Conservation (phyloP, 1,140 invertebrate species). For the Drosophila eugracilis region DNA sequence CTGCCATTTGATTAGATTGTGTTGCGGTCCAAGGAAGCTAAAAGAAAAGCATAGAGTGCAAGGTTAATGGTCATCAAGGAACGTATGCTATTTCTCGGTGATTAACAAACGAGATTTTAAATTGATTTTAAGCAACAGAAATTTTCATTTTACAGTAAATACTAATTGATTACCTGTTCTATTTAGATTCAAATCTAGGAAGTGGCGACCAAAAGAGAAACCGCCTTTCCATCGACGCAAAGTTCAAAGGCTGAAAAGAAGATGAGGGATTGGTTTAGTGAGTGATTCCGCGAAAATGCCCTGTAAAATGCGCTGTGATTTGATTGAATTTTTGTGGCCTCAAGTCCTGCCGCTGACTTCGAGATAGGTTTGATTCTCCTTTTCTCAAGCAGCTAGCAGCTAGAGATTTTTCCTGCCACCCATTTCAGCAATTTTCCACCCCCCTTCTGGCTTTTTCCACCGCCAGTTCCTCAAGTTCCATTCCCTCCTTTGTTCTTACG, state of each 20-base stretch:
- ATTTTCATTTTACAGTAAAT: too few species aligned
- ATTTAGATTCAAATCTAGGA: background rate
- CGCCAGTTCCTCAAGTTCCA: background rate
- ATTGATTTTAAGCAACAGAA: too few species aligned
- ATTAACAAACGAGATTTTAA: too few species aligned
- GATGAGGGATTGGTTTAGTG: background rate
- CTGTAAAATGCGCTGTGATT: constrained; percentile 56
- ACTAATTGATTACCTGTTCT: too few species aligned
- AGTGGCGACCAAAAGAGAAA: background rate
- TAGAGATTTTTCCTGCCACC: constrained; percentile 35
- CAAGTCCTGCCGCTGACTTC: background rate
- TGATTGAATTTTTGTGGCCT: constrained; percentile 82
- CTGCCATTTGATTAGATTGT: constrained; percentile 44
- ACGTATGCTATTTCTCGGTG: too few species aligned
- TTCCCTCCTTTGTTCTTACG: constrained; percentile 42
- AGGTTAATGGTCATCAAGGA: background rate
- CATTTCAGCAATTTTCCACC: background rate
- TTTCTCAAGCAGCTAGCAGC: constrained; percentile 12
- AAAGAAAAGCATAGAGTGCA: background rate
- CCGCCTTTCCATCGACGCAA: background rate
- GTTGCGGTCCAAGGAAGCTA: background rate
- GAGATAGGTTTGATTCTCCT: background rate
- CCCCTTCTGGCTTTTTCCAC: too few species aligned
- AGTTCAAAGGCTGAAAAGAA: constrained; percentile 4
- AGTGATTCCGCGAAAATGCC: background rate